Conservation (phyloP, 2,113 vertebrate genomes). For the Danionella cerebrum region DNA sequence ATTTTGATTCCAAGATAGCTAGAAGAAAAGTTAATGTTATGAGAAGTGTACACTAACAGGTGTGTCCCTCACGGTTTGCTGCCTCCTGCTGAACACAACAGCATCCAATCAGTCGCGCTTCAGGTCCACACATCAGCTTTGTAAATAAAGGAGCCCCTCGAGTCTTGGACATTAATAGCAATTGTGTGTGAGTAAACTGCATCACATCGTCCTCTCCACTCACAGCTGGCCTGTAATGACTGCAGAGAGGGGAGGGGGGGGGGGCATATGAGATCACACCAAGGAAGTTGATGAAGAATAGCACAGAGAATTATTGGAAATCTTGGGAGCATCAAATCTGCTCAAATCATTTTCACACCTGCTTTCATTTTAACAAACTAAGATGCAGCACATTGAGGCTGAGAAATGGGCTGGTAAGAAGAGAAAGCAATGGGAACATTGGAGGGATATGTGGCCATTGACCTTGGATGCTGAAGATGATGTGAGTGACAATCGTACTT, state of each 20-base stretch:
- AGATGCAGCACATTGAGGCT: slow-evolving; percentile 31
- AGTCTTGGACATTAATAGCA: slow-evolving; percentile 69
- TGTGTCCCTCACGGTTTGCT: slow-evolving; percentile 64
- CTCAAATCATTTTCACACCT: slow-evolving; percentile 41
- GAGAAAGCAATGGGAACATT: neutral
- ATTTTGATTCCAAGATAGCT: too few species aligned
- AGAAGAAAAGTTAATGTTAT: neutral
- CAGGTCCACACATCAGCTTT: slow-evolving; percentile 50
- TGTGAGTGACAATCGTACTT: slow-evolving; percentile 7
- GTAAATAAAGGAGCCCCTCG: slow-evolving; percentile 56
- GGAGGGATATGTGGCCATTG: neutral
- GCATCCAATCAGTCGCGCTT: slow-evolving; percentile 64
- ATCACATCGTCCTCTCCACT: slow-evolving; percentile 56
- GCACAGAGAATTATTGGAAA: slow-evolving; percentile 21
- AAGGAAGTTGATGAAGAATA: slow-evolving; percentile 28
- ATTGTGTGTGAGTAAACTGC: slow-evolving; percentile 72
- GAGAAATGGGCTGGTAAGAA: too few species aligned
- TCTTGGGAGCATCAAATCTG: slow-evolving; percentile 40
- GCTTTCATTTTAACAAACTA: slow-evolving; percentile 40
- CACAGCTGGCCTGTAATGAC: slow-evolving; percentile 67
- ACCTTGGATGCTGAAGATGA: slow-evolving; percentile 20
- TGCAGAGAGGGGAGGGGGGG: slow-evolving; percentile 9
- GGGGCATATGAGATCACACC: slow-evolving; percentile 5
- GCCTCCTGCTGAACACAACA: slow-evolving; percentile 43
- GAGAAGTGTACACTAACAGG: slow-evolving; percentile 53